Percentiles rank a stretch among this genome's conserved stretches.
These are phyloP conservation scores for Hoplodrina ambigua DNA, from an alignment of 2,888 invertebrate genomes.

Conservation along the genomic window DNA sequence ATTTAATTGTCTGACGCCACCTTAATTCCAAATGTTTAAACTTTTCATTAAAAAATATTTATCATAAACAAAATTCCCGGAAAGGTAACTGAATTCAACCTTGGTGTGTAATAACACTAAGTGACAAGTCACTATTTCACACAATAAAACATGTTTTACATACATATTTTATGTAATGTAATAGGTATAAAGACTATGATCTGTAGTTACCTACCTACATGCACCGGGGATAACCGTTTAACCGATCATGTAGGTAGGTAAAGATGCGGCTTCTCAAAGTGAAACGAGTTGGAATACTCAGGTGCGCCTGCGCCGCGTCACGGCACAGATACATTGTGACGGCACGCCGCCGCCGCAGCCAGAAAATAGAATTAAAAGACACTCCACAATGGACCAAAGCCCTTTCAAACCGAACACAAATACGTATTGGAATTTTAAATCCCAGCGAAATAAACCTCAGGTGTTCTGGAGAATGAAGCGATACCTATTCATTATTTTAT, in stretches of 20 bases:
- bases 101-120: neutral
- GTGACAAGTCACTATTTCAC: neutral
- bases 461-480: constrained; percentile 66
- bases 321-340: constrained; percentile 78
- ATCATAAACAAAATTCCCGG: neutral
- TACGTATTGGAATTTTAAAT: constrained; percentile 80
- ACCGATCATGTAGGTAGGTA: constrained; percentile 56
- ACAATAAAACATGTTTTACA: neutral
- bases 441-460: constrained; percentile 67
- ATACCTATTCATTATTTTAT: constrained; percentile 58
- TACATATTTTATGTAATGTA: neutral
- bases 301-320: constrained; percentile 77
- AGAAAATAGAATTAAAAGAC: constrained; percentile 86
- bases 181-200: neutral
- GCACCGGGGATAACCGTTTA: constrained; percentile 51
- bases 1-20: constrained; percentile 53
- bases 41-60: neutral
- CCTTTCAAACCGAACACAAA: constrained; percentile 80
- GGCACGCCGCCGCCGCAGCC: constrained; percentile 71
- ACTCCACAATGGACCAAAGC: constrained; percentile 82
- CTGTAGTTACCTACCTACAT: constrained; percentile 18
- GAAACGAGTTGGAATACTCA: constrained; percentile 84
- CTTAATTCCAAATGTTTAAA: constrained; percentile 4
- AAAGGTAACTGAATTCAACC: neutral
- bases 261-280: constrained; percentile 81